Percentiles rank a stretch among this genome's conserved stretches.
Conservation (phyloP, 2,113 vertebrate genomes). For the Gallinago undulata region DNA sequence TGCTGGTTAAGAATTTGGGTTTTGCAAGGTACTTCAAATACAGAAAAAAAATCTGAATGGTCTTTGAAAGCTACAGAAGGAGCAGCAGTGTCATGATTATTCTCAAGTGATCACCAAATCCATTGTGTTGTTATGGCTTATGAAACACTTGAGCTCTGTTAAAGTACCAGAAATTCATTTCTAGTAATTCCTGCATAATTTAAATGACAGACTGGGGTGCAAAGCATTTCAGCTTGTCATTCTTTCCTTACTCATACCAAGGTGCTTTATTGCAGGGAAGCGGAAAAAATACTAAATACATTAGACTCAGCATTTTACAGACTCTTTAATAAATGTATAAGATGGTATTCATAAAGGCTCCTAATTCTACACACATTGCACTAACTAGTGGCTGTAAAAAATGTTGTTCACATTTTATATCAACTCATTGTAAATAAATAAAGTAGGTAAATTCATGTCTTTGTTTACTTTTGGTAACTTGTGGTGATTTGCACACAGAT, state of each 20-base stretch:
- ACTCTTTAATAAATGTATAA: constrained; percentile 52
- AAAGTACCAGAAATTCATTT: constrained; percentile 67
- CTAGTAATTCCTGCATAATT: constrained; percentile 67
- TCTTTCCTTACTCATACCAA: constrained; percentile 15
- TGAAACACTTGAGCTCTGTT: constrained; percentile 70
- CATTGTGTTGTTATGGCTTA: constrained; percentile 64
- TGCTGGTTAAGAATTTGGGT: constrained; percentile 21
- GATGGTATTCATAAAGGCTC: constrained; percentile 53
- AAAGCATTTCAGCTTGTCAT: constrained; percentile 48
- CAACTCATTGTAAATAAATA: neutral
- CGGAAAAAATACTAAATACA: neutral
- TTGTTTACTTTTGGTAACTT: neutral
- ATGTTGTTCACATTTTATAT: constrained; percentile 66
- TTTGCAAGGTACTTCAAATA: constrained; percentile 60
- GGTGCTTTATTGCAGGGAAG: constrained; percentile 40
- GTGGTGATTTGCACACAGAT: neutral
- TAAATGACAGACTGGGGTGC: constrained; percentile 27
- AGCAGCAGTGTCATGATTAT: constrained; percentile 59
- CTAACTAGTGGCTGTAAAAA: constrained; percentile 54
- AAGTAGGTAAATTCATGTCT: neutral
- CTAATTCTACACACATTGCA: constrained; percentile 46
- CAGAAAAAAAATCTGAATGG: constrained; percentile 8
- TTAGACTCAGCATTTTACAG: constrained; percentile 32
- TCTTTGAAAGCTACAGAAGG: constrained; percentile 60
- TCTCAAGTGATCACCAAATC: constrained; percentile 67